Evolutionary conservation across 2,113 vertebrate genomes (phyloP).

Genomic region (Glaucomys volans): DNA sequence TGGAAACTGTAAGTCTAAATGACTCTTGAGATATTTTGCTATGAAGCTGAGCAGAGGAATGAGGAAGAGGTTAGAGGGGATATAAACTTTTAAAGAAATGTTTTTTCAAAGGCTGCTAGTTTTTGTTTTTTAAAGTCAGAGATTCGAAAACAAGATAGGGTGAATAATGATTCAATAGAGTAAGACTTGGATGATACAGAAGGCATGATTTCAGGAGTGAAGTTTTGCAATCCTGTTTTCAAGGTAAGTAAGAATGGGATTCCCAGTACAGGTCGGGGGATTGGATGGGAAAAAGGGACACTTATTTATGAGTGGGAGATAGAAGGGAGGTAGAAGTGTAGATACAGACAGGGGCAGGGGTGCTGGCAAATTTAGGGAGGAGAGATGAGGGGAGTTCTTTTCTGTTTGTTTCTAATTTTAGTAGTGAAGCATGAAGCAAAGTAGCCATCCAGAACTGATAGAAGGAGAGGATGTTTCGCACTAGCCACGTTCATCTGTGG

Average conservation of each 20-base stretch:
- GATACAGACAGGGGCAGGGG: neutral
- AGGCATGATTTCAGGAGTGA: neutral
- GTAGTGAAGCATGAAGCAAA: neutral
- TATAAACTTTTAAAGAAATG: neutral
- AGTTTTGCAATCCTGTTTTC: neutral
- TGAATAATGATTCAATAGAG: neutral
- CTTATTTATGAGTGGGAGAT: neutral
- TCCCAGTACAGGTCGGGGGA: neutral
- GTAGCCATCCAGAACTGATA: neutral
- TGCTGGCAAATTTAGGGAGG: neutral
- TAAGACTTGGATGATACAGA: neutral
- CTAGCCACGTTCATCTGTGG: neutral
- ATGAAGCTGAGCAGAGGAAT: neutral
- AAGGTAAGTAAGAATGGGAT: neutral
- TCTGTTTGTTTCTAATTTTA: neutral
- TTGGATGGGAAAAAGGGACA: neutral
- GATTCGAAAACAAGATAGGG: neutral
- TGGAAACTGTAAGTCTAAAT: neutral
- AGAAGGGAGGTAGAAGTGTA: neutral
- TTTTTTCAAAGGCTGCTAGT: neutral
- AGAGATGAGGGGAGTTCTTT: neutral
- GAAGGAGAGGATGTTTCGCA: neutral
- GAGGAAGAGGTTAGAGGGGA: neutral
- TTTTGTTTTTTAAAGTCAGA: neutral
- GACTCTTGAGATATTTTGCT: slow-evolving; percentile 1